These are phyloP conservation scores for Urechis unicinctus DNA, from an alignment of 2,888 invertebrate genomes.

Conservation along the genomic window DNA sequence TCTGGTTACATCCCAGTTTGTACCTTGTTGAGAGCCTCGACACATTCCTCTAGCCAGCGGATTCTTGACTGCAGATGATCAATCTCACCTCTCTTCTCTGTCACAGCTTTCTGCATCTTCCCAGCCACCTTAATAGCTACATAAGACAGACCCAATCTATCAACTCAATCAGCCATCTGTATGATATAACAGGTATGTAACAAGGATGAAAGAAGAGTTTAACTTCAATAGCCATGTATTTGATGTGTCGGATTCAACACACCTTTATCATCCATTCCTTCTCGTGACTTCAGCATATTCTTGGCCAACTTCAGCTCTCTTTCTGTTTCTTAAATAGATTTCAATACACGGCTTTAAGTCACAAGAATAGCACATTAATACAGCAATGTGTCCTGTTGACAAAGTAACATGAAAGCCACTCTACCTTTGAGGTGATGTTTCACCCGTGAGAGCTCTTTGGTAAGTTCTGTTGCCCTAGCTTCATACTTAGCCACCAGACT, in stretches of 20 bases:
- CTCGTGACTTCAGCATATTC: slow-evolving; percentile 35
- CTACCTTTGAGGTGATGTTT: slow-evolving; percentile 34
- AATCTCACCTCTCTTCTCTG: slow-evolving; percentile 38
- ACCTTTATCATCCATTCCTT: slow-evolving; percentile 41
- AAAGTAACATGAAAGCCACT: too few relatives aligned
- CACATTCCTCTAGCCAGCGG: slow-evolving; percentile 37
- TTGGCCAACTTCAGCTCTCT: slow-evolving; percentile 35
- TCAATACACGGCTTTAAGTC: background rate
- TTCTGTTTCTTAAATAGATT: slow-evolving; percentile 27
- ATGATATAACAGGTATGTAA: background rate
- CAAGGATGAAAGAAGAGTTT: background rate
- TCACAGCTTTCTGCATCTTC: slow-evolving; percentile 45
- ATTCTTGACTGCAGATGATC: slow-evolving; percentile 36
- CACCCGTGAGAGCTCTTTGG: slow-evolving; percentile 31
- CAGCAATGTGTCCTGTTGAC: too few relatives aligned
- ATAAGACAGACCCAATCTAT: background rate
- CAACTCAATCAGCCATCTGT: background rate
- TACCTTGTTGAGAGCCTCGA: slow-evolving; percentile 37
- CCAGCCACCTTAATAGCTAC: slow-evolving; percentile 42
- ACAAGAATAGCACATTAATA: too few relatives aligned
- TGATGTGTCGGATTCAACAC: too few relatives aligned
- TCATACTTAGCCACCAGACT: background rate
- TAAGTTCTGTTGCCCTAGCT: slow-evolving; percentile 13
- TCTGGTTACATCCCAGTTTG: too few relatives aligned
- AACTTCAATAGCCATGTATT: background rate